Base-by-base conservation (phyloP, 2,888 invertebrate species). In the Leptinotarsa tumamoca region DNA sequence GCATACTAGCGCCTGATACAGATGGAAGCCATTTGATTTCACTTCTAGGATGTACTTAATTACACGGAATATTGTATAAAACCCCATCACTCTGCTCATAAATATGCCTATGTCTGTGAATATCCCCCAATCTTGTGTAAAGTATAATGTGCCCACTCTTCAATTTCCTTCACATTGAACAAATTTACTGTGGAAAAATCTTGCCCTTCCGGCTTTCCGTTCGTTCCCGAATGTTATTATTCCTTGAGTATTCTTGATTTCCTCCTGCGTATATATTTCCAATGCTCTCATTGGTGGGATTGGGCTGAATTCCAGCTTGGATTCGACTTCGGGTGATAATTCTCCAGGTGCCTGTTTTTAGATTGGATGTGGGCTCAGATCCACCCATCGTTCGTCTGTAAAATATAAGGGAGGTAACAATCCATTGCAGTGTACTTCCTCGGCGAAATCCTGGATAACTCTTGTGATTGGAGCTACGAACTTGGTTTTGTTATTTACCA, bases 381-480 rank as follows among this genome's bases (percentile, higher is more conserved):
- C 73, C 23, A 79, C 52, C 82, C 83, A 84, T 52, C 51, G n/a
- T 0, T 73, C 71, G 13, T 79, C 74, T 4, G 82, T 61, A 7
- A 73, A 23, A 50, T 79, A 83, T 63, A 80, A 67, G 0, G 80
- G 27, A 0, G 83, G 81, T 3, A 80, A 67, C 4, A 83, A 3
- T 0, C 69, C 7, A 54, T n/a, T 81, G 33, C 82, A 83, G 1
- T 75, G 73, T 1, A 78, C 54, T 63, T 79, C 61, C 7, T 78
- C 79, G 0, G 79, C 80, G 1, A 52, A 54, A 2, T 58, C 66
- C 17, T 77, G 76, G 0, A 85, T 14, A 2, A 84, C 74, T 14
- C 77, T 76, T 0, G 81, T 82, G 4, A 79, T 54, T 0, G 83
- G 81, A 0, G 82, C 68, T 27, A 83, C 67, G 18, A 80, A 85